Evolutionary conservation across 2,797 vertebrate genomes (phyloP).

Genomic region (Mus spretus): DNA sequence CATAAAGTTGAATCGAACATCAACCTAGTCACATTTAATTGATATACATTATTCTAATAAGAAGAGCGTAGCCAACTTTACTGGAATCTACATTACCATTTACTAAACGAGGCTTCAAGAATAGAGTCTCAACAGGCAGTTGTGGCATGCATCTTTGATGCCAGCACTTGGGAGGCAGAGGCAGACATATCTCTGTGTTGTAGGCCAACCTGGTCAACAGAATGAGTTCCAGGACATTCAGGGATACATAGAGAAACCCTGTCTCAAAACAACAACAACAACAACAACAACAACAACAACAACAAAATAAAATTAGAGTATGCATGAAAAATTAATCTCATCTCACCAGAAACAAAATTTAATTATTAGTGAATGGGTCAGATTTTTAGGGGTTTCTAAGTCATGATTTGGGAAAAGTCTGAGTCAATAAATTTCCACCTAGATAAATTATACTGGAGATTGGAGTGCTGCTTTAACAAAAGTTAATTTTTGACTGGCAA

Average conservation of each 20-base stretch:
- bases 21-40: slow-evolving; percentile 73
- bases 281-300: too few species aligned
- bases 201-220: not conserved
- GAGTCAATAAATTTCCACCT: slow-evolving; percentile 59
- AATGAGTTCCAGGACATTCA: not conserved
- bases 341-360: slow-evolving; percentile 65
- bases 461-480: slow-evolving; percentile 68
- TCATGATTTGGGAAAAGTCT: slow-evolving; percentile 67
- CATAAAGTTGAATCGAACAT: slow-evolving; percentile 69
- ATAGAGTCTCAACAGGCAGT: slow-evolving; percentile 20
- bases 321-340: slow-evolving; percentile 79
- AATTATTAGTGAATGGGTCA: slow-evolving; percentile 82
- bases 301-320: not conserved
- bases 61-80: slow-evolving; percentile 65
- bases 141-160: not conserved
- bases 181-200: not conserved
- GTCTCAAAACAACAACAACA: not conserved
- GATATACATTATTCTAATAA: slow-evolving; percentile 75
- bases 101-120: slow-evolving; percentile 75
- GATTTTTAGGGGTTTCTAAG: slow-evolving; percentile 73
- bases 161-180: not conserved
- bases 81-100: slow-evolving; percentile 74
- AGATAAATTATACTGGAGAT: not conserved
- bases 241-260: not conserved
- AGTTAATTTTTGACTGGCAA: not conserved